These are phyloP conservation scores for Drosophila nasuta DNA, from an alignment of 1,140 invertebrate genomes.

Conservation along the genomic window DNA sequence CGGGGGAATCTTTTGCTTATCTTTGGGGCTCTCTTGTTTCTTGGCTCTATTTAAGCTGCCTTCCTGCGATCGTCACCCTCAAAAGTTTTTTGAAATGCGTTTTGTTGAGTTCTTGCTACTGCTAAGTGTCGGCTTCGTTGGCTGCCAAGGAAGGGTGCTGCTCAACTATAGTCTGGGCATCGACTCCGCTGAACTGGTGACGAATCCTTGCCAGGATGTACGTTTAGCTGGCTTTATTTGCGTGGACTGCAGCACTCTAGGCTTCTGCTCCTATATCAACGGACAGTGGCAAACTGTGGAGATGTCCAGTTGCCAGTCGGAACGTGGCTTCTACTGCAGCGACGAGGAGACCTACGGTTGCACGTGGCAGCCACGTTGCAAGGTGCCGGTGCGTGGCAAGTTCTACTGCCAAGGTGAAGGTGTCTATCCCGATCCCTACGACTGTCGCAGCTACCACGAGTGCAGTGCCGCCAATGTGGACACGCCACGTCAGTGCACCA, in stretches of 20 bases:
- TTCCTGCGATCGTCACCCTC: not conserved
- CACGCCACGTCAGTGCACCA: conserved; percentile 57
- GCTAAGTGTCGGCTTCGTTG: not conserved
- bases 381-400: conserved; percentile 60
- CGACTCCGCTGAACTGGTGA: conserved; percentile 29
- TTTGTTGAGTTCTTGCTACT: conserved; percentile 9
- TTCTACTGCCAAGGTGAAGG: conserved; percentile 73
- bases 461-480: conserved; percentile 65
- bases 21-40: not conserved
- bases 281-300: conserved; percentile 62
- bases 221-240: conserved; percentile 66
- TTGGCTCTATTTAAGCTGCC: conserved; percentile 52
- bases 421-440: conserved; percentile 81
- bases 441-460: conserved; percentile 81
- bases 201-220: conserved; percentile 68
- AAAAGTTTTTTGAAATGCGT: conserved; percentile 51
- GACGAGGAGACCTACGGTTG: conserved; percentile 70
- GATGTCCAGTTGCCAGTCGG: conserved; percentile 57
- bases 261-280: conserved; percentile 54
- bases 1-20: conserved; percentile 5
- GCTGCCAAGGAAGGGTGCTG: not conserved
- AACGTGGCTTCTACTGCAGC: conserved; percentile 69
- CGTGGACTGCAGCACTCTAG: conserved; percentile 65
- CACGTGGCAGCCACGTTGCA: conserved; percentile 60
- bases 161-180: conserved; percentile 22